Conservation (phyloP, 2,797 vertebrate species). For the Basileuterus tristriatus region DNA sequence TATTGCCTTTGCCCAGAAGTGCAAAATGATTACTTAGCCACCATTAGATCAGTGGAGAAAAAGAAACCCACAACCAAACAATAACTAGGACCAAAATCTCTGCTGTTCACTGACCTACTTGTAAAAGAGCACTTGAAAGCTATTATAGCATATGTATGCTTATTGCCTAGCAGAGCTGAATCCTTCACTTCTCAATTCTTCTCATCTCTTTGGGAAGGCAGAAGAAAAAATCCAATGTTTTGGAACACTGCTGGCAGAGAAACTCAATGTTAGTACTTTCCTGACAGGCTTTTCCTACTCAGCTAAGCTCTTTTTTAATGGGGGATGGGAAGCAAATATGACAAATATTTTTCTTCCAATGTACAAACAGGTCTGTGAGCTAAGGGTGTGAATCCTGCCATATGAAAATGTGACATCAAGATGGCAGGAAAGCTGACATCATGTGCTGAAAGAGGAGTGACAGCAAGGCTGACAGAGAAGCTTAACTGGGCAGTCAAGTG, state of each 20-base stretch:
- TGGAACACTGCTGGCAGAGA: background rate
- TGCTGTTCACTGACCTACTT: background rate
- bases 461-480: conserved; percentile 9
- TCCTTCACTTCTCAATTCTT: background rate
- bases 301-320: background rate
- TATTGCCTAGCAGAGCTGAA: background rate
- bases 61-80: background rate
- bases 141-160: background rate
- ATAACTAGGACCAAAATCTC: background rate
- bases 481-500: background rate
- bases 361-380: background rate
- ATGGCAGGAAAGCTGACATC: background rate
- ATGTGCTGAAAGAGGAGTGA: conserved; percentile 2
- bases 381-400: background rate
- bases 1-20: background rate
- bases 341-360: background rate
- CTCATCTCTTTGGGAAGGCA: background rate
- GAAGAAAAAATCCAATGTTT: background rate
- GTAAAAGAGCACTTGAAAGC: background rate
- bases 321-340: background rate
- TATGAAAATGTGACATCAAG: background rate
- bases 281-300: background rate
- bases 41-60: background rate
- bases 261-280: background rate
- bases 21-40: background rate